Base-by-base conservation (phyloP, 1,140 invertebrate species). In the Hyphantria cunea region DNA sequence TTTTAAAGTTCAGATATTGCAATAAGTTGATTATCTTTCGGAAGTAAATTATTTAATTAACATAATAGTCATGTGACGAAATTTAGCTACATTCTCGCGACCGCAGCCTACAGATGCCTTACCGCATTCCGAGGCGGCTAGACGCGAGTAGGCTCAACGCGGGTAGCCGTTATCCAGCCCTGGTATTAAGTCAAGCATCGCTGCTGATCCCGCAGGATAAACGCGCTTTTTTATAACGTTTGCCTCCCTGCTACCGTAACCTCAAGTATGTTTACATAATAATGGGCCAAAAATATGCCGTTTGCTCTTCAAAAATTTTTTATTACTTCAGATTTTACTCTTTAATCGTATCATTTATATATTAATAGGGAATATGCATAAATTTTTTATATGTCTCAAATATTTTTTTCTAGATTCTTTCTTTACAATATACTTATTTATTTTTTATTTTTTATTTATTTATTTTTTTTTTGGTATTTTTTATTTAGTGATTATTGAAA, bases 181-280 rank as follows among this genome's bases (percentile, higher is more conserved):
- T 53, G 34, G 41, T 37, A 53, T 42, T 41, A 53, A 17, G 51
- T 53, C 6, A 37, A 42, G 37, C 51, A 42, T 51, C 51, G 37
- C 37, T 17, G 37, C 37, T 53, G 51, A 53, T 53, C 37, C 51
- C 51, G 17, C 51, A 14, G 9, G 17, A 37, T 41, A 53, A 39
- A 34, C 51, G 51, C 15, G 34, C 34, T 34, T 41, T 41, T 53
- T 53, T 34, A 53, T 53, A 42, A 31, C 51, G 34, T 15, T 42
- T 37, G 31, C 51, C 51, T 53, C 15, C 17, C 51, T 41, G 41
- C 25, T 31, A 53, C 37, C 8, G 13, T 12, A 25, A 53, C 37
- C 33, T 53, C 34, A 53, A 53, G 11, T 42, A 41, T 53, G 1
- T 25, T 53, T 53, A 42, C 37, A 53, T 53, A 17, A 31, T 12